Evolutionary conservation across 2,113 vertebrate species (phyloP), one percentile per base, ranked within the genome.

Genomic region (Rhinoptilus africanus): DNA sequence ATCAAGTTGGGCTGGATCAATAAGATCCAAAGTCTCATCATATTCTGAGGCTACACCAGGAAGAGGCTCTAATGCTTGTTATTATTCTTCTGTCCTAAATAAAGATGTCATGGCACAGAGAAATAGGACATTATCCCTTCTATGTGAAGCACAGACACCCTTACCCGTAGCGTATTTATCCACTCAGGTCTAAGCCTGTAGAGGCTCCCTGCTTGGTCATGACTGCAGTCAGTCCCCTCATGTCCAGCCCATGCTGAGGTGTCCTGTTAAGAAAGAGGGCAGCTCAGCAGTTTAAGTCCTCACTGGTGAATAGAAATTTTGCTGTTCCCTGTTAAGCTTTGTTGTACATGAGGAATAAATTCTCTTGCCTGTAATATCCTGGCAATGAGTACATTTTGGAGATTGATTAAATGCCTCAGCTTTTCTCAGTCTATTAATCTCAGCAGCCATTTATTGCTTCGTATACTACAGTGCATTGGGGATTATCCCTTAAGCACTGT

Each of bases 401-500:
- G 94, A 95, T 93, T 97, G 95, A 97, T 95, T 96, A 96, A 95
- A 97, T 96, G 94, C 72, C 90, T 93, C 60, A 78, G 88, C 92
- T 96, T 94, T 95, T 63, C 94, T 96, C 60, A 89, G 95, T 83
- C 95, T 96, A 91, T 97, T 97, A 97, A 97, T 97, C 97, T 84
- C 95, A 92, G 94, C 92, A 96, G 93, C 82, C 96, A 92, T 96
- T 97, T 97, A 95, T 91, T 96, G 89, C 96, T 97, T 86, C 73
- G 5, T 69, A 93, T 94, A 92, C 93, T 88, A 60, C 95, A 84
- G 93, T 56, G 90, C 93, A 57, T 90, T 84, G 84, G 85, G 94
- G 97, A 97, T 97, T 97, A 96, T 96, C 96, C 96, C 92, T 86
- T 95, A 97, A 97, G 96, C 85, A 92, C 93, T 78, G 88, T 87